These are phyloP conservation scores for Saccostrea cuccullata DNA, from an alignment of 1,140 invertebrate genomes.

Conservation along the genomic window DNA sequence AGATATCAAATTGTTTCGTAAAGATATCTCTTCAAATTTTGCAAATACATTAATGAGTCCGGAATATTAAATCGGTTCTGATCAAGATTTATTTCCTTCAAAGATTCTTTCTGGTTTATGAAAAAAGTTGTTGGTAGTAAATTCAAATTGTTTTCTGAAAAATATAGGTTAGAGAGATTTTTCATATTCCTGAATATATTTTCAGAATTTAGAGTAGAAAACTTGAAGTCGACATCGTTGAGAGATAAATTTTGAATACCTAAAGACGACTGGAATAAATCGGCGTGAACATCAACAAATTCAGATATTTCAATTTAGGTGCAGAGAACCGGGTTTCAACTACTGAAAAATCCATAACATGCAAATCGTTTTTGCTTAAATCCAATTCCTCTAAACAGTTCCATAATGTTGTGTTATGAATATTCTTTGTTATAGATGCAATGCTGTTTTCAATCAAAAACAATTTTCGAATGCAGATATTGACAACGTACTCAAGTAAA, in stretches of 20 bases:
- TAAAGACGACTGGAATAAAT: neutral
- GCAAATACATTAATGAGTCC: neutral
- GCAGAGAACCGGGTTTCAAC: neutral
- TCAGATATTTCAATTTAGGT: neutral
- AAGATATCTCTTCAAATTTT: neutral
- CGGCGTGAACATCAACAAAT: neutral
- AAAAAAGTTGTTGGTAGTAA: neutral
- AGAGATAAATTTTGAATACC: neutral
- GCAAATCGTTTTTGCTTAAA: neutral
- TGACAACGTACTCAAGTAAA: neutral
- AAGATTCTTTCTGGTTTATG: neutral
- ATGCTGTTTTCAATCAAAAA: neutral
- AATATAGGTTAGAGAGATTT: neutral
- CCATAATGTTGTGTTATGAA: constrained; percentile 7
- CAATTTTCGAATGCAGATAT: neutral
- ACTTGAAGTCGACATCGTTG: neutral
- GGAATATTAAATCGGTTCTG: neutral
- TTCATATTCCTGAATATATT: neutral
- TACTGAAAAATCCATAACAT: neutral
- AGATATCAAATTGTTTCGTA: neutral
- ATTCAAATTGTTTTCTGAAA: neutral
- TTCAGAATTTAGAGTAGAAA: neutral
- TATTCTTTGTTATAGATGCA: neutral
- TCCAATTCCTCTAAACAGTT: neutral
- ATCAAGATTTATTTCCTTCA: neutral